Conservation (phyloP, 2,797 vertebrate species). For the Labeo calbasu region DNA sequence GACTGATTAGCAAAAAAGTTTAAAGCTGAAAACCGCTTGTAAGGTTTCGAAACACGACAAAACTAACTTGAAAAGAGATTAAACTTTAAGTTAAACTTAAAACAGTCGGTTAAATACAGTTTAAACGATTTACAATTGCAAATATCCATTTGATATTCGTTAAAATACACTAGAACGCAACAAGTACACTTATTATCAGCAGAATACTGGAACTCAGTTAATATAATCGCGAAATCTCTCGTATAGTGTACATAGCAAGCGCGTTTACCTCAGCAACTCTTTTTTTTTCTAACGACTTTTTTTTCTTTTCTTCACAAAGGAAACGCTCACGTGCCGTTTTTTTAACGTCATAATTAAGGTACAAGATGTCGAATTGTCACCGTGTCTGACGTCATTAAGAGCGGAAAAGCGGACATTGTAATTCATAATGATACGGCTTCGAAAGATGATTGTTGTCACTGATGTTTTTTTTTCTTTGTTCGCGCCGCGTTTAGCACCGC, state of each 20-base stretch:
- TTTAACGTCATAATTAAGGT: neutral
- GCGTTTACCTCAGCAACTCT: neutral
- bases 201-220: neutral
- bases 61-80: neutral
- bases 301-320: conserved; percentile 53
- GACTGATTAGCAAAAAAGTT: too few relatives aligned
- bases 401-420: neutral
- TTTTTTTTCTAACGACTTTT: neutral
- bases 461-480: conserved; percentile 14
- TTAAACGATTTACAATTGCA: neutral
- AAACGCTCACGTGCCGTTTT: conserved; percentile 61
- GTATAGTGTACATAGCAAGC: too few relatives aligned
- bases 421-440: neutral
- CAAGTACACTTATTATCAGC: neutral
- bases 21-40: neutral
- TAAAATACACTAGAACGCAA: neutral
- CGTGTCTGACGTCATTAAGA: neutral
- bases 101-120: neutral
- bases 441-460: conserved; percentile 8
- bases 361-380: neutral
- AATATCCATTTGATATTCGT: neutral
- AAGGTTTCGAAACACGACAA: neutral
- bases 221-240: neutral
- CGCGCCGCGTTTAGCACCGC: conserved; percentile 12
- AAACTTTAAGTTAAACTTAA: neutral